Conservation (phyloP, 2,888 invertebrate genomes). For the Malthinus flaveolus region DNA sequence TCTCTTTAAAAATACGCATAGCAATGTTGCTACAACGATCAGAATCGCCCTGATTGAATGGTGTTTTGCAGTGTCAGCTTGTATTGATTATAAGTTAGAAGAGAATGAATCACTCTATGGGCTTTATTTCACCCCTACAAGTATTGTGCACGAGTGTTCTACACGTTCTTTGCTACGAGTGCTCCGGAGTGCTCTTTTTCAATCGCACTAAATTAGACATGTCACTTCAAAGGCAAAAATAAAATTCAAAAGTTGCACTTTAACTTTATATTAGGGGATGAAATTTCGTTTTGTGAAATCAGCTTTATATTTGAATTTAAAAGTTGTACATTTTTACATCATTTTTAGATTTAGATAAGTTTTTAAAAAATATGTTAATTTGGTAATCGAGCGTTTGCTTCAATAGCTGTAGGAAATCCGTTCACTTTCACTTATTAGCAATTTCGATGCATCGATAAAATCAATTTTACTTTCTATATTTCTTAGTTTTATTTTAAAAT, state of each 20-base stretch:
- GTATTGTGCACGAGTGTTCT: slow-evolving; percentile 16
- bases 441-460: slow-evolving; percentile 40
- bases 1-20: no score
- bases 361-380: no score
- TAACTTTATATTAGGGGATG: not conserved
- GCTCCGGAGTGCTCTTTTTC: slow-evolving; percentile 9
- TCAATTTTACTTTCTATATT: slow-evolving; percentile 7
- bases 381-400: no score
- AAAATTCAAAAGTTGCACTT: not conserved
- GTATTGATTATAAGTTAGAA: slow-evolving; percentile 24
- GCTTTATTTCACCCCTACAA: slow-evolving; percentile 24
- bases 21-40: no score
- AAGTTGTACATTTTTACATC: no score
- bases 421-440: slow-evolving; percentile 51
- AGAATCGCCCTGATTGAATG: slow-evolving; percentile 1
- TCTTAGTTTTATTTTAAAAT: not conserved
- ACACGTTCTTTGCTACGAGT: slow-evolving; percentile 14
- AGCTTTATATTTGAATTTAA: not conserved
- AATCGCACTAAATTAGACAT: not conserved
- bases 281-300: not conserved
- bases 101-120: slow-evolving; percentile 27
- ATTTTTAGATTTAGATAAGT: no score
- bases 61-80: slow-evolving; percentile 24
- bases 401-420: slow-evolving; percentile 46
- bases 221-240: slow-evolving; percentile 2